Evolutionary conservation across 2,888 invertebrate species (phyloP), one percentile per base, ranked within the genome.

Genomic region (Trilocha varians): DNA sequence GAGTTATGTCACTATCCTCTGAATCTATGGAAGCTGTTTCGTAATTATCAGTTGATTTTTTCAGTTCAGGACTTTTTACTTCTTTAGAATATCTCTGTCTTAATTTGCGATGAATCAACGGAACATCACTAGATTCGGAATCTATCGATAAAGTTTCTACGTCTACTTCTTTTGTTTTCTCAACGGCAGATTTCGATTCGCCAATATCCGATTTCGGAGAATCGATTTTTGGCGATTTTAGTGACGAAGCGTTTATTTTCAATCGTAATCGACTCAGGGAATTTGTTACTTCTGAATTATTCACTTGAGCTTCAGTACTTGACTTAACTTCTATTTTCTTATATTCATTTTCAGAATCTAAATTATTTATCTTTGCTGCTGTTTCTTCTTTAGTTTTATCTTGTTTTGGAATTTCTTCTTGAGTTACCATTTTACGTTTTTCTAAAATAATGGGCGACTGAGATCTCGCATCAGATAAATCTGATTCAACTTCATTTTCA

Each of bases 141-240:
- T 25, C 25, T 6, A 25, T 25, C 25, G 25, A 25, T 5, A 11
- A 2, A 25, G 25, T 3, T 5, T 25, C 25, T 25, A 25, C 6
- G 40, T 51, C 14, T 59, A 52, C 2, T 49, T 46, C 25, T 25
- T 25, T 25, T 11, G 11, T 25, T 25, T 25, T 25, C 2, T 25
- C 8, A 25, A 25, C 8, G 6, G 25, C 8, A 25, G 25, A 25
- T 9, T 25, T 5, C 25, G 6, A 9, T 6, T 25, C 25, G 25
- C 6, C 5, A 25, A 9, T 25, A 9, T 25, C 25, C 25, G 25
- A 4, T 2, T 4, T 25, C n/a, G n/a, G 25, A 25, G 25, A 25
- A 25, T 25, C 25, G 11, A 25, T 11, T 11, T 11, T 6, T 2
- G 25, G 25, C 2, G 25, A 25, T 25, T 25, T 25, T 25, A 11